Conservation (phyloP, 2,113 vertebrate species). For the Opisthocomus hoazin region DNA sequence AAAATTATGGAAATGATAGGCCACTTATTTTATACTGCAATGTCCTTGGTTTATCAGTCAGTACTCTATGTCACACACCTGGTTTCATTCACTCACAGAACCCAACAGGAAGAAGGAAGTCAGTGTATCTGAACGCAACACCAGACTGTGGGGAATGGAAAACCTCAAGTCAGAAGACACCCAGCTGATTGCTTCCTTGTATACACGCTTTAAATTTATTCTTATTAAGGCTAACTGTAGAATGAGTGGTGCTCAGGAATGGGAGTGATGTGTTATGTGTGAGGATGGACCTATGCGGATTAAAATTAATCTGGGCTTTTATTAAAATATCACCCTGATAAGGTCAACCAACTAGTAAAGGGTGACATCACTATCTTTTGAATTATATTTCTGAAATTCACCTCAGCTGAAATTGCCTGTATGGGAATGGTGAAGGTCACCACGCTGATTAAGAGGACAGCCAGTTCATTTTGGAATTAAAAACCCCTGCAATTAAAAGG, state of each 20-base stretch:
- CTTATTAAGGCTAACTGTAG: neutral
- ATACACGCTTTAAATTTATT: neutral
- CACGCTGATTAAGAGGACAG: neutral
- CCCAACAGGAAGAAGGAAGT: neutral
- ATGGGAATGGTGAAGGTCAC: slow-evolving; percentile 21
- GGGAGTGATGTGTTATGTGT: neutral
- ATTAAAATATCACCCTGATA: slow-evolving; percentile 27
- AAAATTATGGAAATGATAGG: neutral
- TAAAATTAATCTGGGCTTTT: slow-evolving; percentile 16
- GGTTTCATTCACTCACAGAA: neutral
- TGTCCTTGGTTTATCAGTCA: neutral
- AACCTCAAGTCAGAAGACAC: neutral
- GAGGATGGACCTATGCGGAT: neutral
- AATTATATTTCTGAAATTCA: slow-evolving; percentile 15
- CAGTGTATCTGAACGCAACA: neutral
- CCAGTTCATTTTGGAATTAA: neutral
- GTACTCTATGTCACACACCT: neutral
- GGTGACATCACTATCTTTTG: slow-evolving; percentile 5
- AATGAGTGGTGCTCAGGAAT: neutral
- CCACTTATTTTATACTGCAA: neutral
- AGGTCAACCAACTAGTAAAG: slow-evolving; percentile 2
- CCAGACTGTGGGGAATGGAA: neutral
- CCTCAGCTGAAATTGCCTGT: slow-evolving; percentile 5
- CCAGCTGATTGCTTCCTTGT: neutral
- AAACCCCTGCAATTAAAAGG: neutral